phyloP scores from a whole-genome alignment of 1,140 invertebrate species.

The Brachionus manjavacas region DNA sequence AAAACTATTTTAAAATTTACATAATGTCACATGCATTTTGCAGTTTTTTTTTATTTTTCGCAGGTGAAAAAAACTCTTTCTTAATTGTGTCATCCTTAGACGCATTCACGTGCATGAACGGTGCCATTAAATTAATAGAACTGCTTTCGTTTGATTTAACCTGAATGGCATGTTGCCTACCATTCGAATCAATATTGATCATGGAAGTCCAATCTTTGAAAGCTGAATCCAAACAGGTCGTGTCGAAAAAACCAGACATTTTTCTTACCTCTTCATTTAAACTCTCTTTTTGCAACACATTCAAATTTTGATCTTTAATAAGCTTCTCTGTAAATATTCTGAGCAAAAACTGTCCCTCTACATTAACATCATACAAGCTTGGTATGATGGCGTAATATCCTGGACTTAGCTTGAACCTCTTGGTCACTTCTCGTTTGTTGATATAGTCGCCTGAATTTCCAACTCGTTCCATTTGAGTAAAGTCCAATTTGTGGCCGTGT shows the following conservation, averaged over 20 bases:
- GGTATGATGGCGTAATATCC: conserved; percentile 66
- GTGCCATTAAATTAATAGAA: not conserved
- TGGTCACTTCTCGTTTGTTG: conserved; percentile 54
- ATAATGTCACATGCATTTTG: not conserved
- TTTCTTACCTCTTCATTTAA: not conserved
- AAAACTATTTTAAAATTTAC: not conserved
- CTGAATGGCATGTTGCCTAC: not conserved
- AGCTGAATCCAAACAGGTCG: not conserved
- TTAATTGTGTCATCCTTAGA: too few relatives aligned
- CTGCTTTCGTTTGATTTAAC: not conserved
- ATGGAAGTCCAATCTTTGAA: not conserved
- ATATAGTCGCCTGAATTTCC: conserved; percentile 53
- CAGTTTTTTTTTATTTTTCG: not conserved
- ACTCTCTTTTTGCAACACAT: not conserved
- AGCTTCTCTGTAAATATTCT: conserved; percentile 60
- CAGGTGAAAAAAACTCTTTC: not conserved
- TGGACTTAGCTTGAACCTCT: conserved; percentile 52
- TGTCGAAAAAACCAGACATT: not conserved
- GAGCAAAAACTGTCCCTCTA: conserved; percentile 62
- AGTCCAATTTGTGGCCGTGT: not conserved
- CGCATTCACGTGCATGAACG: not conserved
- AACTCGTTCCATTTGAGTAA: not conserved
- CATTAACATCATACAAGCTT: conserved; percentile 62
- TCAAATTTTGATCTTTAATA: conserved; percentile 29
- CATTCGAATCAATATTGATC: not conserved